Evolutionary conservation across 2,797 vertebrate species (phyloP).

Genomic region (Galagoides demidoff): DNA sequence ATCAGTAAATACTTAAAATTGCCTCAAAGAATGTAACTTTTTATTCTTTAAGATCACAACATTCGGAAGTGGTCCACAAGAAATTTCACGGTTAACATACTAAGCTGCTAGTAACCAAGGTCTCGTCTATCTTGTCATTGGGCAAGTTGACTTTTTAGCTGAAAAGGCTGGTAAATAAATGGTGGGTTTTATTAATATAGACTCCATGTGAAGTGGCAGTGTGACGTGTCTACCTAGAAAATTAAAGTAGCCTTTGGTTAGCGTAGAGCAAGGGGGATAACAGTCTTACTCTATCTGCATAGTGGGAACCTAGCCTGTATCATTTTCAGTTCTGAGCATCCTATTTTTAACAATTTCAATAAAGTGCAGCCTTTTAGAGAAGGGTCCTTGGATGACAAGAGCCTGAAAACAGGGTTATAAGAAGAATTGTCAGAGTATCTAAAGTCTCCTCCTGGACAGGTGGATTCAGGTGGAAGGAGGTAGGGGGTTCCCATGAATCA

Average conservation of each 20-base stretch:
- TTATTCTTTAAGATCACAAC: not conserved
- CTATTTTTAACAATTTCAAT: not conserved
- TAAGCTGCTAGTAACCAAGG: not conserved
- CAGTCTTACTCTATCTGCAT: not conserved
- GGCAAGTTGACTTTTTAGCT: not conserved
- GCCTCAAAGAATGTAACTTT: not conserved
- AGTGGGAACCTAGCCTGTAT: not conserved
- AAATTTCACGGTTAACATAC: not conserved
- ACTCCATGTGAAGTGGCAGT: not conserved
- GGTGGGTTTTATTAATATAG: not conserved
- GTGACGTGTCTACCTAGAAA: not conserved
- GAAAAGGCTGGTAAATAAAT: not conserved
- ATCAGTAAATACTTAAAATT: not conserved
- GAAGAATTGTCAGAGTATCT: not conserved
- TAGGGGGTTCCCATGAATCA: not conserved
- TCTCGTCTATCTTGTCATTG: not conserved
- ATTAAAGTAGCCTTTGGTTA: not conserved
- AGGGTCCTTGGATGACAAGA: not conserved
- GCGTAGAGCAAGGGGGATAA: not conserved
- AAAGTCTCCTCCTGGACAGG: not conserved
- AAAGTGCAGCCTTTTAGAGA: not conserved
- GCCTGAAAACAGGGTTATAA: not conserved
- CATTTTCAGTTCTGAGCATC: not conserved
- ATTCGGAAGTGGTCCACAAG: not conserved
- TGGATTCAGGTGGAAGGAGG: not conserved